Evolutionary conservation across 2,797 vertebrate species (phyloP).

Genomic region (Otolemur crassicaudatus): DNA sequence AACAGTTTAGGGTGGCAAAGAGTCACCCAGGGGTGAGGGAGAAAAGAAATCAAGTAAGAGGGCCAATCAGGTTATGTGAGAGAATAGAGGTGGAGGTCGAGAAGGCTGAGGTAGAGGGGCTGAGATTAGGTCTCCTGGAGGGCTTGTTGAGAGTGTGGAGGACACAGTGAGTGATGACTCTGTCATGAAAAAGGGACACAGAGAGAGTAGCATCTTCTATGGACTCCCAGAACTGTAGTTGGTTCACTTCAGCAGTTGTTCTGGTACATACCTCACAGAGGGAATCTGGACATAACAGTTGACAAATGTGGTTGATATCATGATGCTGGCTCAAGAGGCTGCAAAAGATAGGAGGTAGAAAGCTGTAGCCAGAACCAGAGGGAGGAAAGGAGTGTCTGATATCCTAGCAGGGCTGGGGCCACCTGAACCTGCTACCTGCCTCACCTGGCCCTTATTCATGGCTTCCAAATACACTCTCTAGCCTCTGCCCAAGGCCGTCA

Average conservation of each 20-base stretch:
- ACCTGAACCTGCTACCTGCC: neutral
- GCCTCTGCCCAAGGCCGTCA: too few relatives aligned
- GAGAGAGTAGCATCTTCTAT: neutral
- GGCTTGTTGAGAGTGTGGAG: neutral
- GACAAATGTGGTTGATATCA: too few relatives aligned
- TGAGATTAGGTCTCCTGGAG: neutral
- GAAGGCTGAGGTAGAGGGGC: neutral
- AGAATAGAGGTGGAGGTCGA: neutral
- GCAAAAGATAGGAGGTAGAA: constrained; percentile 18
- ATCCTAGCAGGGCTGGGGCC: fast-evolving
- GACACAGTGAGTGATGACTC: neutral
- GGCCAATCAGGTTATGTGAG: neutral
- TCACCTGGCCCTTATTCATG: neutral
- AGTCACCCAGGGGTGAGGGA: neutral
- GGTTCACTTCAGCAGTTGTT: neutral
- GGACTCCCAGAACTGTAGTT: neutral
- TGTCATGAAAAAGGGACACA: neutral
- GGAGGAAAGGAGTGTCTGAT: neutral
- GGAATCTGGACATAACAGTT: too few relatives aligned
- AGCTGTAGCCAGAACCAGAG: neutral
- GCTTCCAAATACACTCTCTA: too few relatives aligned
- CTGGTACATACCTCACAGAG: too few relatives aligned
- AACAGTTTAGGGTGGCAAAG: neutral
- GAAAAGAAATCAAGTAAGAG: neutral
- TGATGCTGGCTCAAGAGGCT: neutral